Base-by-base conservation (phyloP, 1,140 invertebrate species). In the Lucilia cuprina region DNA sequence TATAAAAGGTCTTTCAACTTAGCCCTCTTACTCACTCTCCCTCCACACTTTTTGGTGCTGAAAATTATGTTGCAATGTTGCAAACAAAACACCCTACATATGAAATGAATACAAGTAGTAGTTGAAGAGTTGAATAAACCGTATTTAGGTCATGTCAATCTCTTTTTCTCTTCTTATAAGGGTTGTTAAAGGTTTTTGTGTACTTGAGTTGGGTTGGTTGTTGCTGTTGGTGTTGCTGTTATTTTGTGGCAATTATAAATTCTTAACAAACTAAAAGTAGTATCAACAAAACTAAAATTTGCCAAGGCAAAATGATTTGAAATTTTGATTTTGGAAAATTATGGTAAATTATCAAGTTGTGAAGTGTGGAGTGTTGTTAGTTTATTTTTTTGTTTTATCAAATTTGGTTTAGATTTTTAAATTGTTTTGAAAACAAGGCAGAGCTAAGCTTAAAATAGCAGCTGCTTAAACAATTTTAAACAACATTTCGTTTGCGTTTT, bases 71-170 rank as follows among this genome's bases (percentile, higher is more conserved):
- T 21, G 1, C 65, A 41, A 30, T 30, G 25, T 41, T 41, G 41
- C 41, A 41, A n/a, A 41, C 41, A 70, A 70, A 70, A 19, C 65
- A 70, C 65, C 65, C 65, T 70, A 2, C n/a, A 41, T 3, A 41
- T 41, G 41, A 41, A 41, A 41, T 70, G 65, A 25, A 4, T 2
- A 21, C n/a, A 21, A 21, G 65, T 21, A 13, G 9, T 60, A 21
- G 19, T 25, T 21, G 21, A 21, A 70, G 8, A 80, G 77, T 41
- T 80, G 41, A 80, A 9, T 80, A 49, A 80, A 41, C 77, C 9
- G 1, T 19, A 80, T 49, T 49, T 80, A 3, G 77, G 77, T 80
- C 77, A 80, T 80, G 77, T 50, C 41, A 80, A 80, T 80, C 34
- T 77, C 17, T 19, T n/a, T n/a, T n/a, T 65, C 14, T 19, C n/a